Evolutionary conservation across 2,888 invertebrate species (phyloP).

Genomic region (Plagodis pulveraria): DNA sequence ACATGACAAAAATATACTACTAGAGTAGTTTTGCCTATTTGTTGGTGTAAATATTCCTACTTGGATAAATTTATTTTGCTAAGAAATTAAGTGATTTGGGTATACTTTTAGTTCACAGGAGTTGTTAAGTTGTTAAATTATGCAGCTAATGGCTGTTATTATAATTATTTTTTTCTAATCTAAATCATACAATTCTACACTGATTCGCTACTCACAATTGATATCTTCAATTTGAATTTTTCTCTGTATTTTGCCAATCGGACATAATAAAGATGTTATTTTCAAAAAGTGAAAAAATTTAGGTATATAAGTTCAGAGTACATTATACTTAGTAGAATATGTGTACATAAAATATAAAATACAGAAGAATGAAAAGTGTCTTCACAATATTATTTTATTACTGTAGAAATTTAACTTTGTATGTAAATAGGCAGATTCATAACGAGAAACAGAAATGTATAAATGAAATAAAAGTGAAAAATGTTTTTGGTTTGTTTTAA

Average conservation of each 20-base stretch:
- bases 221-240: slow-evolving; percentile 5
- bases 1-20: slow-evolving; percentile 70
- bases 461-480: slow-evolving; percentile 66
- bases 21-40: slow-evolving; percentile 55
- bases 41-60: slow-evolving; percentile 68
- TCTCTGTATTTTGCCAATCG: slow-evolving; percentile 7
- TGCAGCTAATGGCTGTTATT: slow-evolving; percentile 12
- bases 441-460: slow-evolving; percentile 73
- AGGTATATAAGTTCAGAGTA: slow-evolving; percentile 30
- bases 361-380: slow-evolving; percentile 37
- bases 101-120: slow-evolving; percentile 35
- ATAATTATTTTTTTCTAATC: slow-evolving; percentile 17
- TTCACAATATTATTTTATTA: slow-evolving; percentile 68
- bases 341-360: slow-evolving; percentile 40
- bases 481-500: slow-evolving; percentile 25
- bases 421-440: slow-evolving; percentile 62
- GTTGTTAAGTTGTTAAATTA: slow-evolving; percentile 22
- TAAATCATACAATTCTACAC: too few relatives aligned
- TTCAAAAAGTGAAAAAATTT: slow-evolving; percentile 3
- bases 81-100: slow-evolving; percentile 32
- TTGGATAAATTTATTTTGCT: slow-evolving; percentile 44
- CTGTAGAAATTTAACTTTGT: slow-evolving; percentile 68
- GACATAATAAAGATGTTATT: slow-evolving; percentile 12
- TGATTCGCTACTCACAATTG: too few relatives aligned
- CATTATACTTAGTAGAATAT: slow-evolving; percentile 23